A percentile compares a stretch with the other conserved stretches of the same genome.
Evolutionary conservation across 2,888 invertebrate genomes (phyloP).

Genomic region (Unio delphinus): DNA sequence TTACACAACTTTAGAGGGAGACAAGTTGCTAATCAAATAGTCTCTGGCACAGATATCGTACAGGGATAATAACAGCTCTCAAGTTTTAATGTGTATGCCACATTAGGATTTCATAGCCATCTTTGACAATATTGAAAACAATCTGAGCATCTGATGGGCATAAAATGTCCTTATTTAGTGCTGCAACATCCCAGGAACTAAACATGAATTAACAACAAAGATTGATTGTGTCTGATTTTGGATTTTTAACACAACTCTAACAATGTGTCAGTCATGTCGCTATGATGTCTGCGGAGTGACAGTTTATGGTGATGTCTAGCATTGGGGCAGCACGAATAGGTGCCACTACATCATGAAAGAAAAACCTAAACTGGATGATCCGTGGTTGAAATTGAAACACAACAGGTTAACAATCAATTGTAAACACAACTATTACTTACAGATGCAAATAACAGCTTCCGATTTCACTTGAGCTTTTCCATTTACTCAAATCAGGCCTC

Average conservation of each 20-base stretch:
- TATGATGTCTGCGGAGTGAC: no score
- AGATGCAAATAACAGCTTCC: slow-evolving; percentile 32
- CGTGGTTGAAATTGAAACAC: slow-evolving; percentile 1
- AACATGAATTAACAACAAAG: slow-evolving; percentile 8
- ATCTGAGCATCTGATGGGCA: slow-evolving; percentile 2
- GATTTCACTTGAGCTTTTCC: no score
- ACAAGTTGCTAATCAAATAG: slow-evolving; percentile 9
- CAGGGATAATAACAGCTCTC: slow-evolving; percentile 13
- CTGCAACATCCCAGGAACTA: slow-evolving; percentile 11
- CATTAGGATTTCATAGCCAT: slow-evolving; percentile 2
- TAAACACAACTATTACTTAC: slow-evolving; percentile 21
- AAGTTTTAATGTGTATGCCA: slow-evolving; percentile 9
- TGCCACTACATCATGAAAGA: slow-evolving; percentile 14
- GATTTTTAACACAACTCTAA: no score
- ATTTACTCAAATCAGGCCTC: no score
- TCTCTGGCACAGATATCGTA: slow-evolving; percentile 7
- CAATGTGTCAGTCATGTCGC: no score
- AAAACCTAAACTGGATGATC: not conserved
- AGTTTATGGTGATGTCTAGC: slow-evolving; percentile 20
- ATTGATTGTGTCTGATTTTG: no score
- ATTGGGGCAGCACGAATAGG: slow-evolving; percentile 24
- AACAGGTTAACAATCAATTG: slow-evolving; percentile 5
- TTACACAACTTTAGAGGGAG: not conserved
- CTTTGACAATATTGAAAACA: not conserved
- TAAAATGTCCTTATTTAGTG: not conserved